Conservation (phyloP, 2,888 invertebrate species). For the Hirtodrosophila duncani region DNA sequence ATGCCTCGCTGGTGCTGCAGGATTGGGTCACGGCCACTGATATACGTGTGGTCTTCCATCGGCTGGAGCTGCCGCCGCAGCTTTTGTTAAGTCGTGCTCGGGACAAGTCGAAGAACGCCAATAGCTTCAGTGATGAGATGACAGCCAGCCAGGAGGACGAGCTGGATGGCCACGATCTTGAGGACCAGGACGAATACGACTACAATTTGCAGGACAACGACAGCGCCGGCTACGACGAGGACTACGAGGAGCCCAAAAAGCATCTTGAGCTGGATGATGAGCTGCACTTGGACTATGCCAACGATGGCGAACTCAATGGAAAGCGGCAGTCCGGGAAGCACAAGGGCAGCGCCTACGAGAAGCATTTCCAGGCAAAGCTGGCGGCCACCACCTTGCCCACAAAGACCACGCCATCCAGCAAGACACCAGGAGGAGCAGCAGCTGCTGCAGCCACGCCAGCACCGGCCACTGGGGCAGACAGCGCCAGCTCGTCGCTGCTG, state of each 20-base stretch:
- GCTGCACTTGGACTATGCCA: slow-evolving; percentile 68
- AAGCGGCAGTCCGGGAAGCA: slow-evolving; percentile 58
- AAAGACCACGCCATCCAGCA: slow-evolving; percentile 61
- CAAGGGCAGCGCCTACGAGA: slow-evolving; percentile 62
- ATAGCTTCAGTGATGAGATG: slow-evolving; percentile 77
- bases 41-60: slow-evolving; percentile 94
- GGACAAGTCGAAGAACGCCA: slow-evolving; percentile 60
- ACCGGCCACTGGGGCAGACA: slow-evolving; percentile 1
- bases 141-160: slow-evolving; percentile 65
- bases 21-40: slow-evolving; percentile 99
- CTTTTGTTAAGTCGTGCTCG: slow-evolving; percentile 55
- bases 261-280: slow-evolving; percentile 72
- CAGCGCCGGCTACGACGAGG: slow-evolving; percentile 68
- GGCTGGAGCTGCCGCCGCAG: slow-evolving; percentile 86
- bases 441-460: slow-evolving; percentile 56
- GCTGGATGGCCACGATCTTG: slow-evolving; percentile 48
- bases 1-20: slow-evolving; percentile 97
- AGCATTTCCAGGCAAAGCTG: slow-evolving; percentile 61
- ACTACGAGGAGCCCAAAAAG: slow-evolving; percentile 72
- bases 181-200: slow-evolving; percentile 62
- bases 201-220: slow-evolving; percentile 72
- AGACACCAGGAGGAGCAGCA: slow-evolving; percentile 73
- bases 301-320: slow-evolving; percentile 51
- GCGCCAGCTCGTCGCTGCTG: slow-evolving; percentile 72
- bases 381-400: slow-evolving; percentile 47